phyloP scores from a whole-genome alignment of 92 coral and sea anemone genomes.

The Actinernus sp. region DNA sequence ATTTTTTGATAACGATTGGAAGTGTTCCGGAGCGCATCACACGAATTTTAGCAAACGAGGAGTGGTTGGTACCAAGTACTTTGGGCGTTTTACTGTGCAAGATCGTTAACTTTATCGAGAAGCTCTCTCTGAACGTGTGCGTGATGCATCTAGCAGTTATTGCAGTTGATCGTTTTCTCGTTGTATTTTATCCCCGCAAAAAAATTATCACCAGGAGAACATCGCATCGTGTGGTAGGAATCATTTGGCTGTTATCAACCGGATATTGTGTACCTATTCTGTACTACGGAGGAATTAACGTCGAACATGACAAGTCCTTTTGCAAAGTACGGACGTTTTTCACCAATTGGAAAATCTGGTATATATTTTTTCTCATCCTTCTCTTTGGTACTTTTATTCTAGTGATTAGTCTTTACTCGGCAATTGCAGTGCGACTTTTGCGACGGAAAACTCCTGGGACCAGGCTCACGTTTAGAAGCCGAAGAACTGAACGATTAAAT shows the following conservation, averaged over 20 bases:
- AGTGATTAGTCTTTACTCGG: constrained; percentile 37
- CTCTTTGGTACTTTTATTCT: constrained; percentile 52
- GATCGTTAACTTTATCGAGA: constrained; percentile 53
- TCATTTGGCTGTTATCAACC: constrained; percentile 47
- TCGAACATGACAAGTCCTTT: constrained; percentile 8
- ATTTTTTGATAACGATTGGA: constrained; percentile 45
- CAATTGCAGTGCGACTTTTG: constrained; percentile 44
- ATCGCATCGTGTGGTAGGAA: constrained; percentile 29
- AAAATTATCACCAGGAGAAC: constrained; percentile 37
- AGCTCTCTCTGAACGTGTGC: constrained; percentile 60
- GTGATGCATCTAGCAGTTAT: constrained; percentile 60
- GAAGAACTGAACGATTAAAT: constrained; percentile 42
- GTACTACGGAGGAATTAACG: constrained; percentile 29
- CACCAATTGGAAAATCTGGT: constrained; percentile 62
- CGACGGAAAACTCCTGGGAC: constrained; percentile 41
- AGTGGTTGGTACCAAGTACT: constrained; percentile 51
- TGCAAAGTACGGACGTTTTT: constrained; percentile 66
- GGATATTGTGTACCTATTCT: constrained; percentile 55
- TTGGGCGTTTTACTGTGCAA: constrained; percentile 56
- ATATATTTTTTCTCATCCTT: constrained; percentile 42
- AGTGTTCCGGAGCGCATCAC: constrained; percentile 68
- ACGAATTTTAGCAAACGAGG: constrained; percentile 21
- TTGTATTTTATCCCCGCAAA: constrained; percentile 54
- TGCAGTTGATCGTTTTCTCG: constrained; percentile 65
- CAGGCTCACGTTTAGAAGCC: constrained; percentile 46